Base-by-base conservation (phyloP, 2,797 vertebrate genomes). In the Phalloptychus januarius region DNA sequence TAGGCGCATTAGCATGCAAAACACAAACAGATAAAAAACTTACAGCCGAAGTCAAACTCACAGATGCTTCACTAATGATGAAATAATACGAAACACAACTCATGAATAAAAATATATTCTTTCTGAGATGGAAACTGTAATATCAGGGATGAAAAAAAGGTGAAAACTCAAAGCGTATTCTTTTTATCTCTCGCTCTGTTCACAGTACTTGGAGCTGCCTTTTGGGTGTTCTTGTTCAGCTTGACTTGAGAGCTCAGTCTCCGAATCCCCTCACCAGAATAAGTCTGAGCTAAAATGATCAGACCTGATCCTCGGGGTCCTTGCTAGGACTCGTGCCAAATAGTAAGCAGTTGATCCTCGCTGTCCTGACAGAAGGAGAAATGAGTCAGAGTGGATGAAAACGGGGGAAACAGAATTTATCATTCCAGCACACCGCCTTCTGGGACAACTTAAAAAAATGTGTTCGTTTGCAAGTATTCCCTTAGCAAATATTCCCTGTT, bases 401-500 rank as follows among this genome's bases (percentile, higher is more conserved):
- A 70, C 2, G 25, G 13, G 85, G 81, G 84, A 80, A n/a, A 54
- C 70, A 73, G 82, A 72, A 73, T 89, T 91, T 90, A 85, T 91
- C 74, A 52, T 87, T 89, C 76, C 83, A 81, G 77, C 6, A 20
- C 80, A 77, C 75, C 40, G 40, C 65, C 86, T 42, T 88, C 5
- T 50, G 88, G 81, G 87, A 92, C 69, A 65, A 54, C 82, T 89
- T 87, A 71, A 91, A 91, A 90, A 92, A 84, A 54, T 52, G 74
- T 85, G 85, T 89, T 81, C 71, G 83, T 88, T 86, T 88, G 85
- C 76, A 89, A 91, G 87, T 86, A 90, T 90, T 91, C 88, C 90
- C 91, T 76, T 76, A 74, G 84, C 83, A 89, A 90, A 87, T 85
- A 91, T 90, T 90, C 88, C 89, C 91, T 73, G 75, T 74, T 81